A percentile compares a stretch with the other conserved stretches of the same genome.
These are phyloP conservation scores for Pseudomyrmex gracilis DNA, from an alignment of 1,140 invertebrate genomes.

Conservation along the genomic window DNA sequence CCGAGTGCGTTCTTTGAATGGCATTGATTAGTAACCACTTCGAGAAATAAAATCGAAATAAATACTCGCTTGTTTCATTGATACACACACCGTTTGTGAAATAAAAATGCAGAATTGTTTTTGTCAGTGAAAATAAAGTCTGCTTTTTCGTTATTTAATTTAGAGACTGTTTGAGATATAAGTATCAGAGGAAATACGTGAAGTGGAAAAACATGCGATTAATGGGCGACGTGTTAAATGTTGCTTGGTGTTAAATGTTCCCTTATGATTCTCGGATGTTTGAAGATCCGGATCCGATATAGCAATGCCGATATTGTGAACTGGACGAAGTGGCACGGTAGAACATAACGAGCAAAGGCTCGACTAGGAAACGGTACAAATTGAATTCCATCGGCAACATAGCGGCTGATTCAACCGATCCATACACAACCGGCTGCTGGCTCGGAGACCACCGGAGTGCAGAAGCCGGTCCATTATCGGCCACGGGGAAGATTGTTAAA, in stretches of 20 bases:
- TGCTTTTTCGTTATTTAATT: not conserved
- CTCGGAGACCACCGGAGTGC: slow-evolving; percentile 2
- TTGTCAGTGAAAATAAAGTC: too few relatives aligned
- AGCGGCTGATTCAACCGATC: slow-evolving; percentile 75
- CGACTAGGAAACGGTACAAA: slow-evolving; percentile 74
- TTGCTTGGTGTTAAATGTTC: slow-evolving; percentile 2
- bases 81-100: too few relatives aligned
- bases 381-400: slow-evolving; percentile 76
- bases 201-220: not conserved
- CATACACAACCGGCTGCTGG: slow-evolving; percentile 48
- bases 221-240: not conserved
- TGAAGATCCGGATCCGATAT: not conserved
- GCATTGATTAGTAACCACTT: slow-evolving; percentile 73
- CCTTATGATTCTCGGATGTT: not conserved
- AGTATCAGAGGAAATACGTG: not conserved
- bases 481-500: slow-evolving; percentile 69
- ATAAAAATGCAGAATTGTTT: too few relatives aligned
- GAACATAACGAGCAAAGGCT: slow-evolving; percentile 68
- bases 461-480: slow-evolving; percentile 67
- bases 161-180: not conserved
- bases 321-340: slow-evolving; percentile 20
- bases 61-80: slow-evolving; percentile 44
- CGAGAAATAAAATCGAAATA: slow-evolving; percentile 71
- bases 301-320: not conserved
- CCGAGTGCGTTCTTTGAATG: slow-evolving; percentile 63